Evolutionary conservation across 2,797 vertebrate species (phyloP).

Genomic region (Fringilla coelebs): DNA sequence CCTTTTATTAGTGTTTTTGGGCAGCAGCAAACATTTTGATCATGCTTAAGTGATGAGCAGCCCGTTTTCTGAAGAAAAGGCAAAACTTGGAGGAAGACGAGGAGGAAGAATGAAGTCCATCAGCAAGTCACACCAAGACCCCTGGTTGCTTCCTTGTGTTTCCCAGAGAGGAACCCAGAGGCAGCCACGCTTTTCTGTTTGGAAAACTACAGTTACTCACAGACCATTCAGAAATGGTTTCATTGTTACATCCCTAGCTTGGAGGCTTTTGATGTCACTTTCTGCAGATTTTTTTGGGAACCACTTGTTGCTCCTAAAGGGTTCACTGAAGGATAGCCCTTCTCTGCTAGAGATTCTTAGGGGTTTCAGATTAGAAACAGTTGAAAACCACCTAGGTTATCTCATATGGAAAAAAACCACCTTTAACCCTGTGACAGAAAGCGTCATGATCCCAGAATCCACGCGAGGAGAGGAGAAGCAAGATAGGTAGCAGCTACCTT

Average conservation of each 20-base stretch:
- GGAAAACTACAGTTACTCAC: neutral
- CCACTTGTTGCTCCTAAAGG: neutral
- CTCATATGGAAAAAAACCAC: neutral
- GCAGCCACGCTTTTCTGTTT: neutral
- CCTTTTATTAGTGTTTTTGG: neutral
- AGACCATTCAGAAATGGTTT: neutral
- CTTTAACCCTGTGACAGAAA: neutral
- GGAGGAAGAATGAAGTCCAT: neutral
- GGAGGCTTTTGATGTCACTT: neutral
- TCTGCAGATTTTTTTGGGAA: neutral
- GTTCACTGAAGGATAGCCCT: neutral
- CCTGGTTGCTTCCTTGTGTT: neutral
- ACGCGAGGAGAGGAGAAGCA: neutral
- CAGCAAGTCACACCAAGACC: neutral
- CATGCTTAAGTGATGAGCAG: neutral
- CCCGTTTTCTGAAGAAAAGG: neutral
- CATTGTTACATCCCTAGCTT: neutral
- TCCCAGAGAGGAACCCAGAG: neutral
- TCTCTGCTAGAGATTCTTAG: neutral
- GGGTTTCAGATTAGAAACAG: neutral
- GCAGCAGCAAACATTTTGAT: neutral
- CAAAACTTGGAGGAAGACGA: neutral
- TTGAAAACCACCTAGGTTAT: neutral
- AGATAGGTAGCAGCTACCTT: neutral
- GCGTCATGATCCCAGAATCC: neutral